phyloP scores from a whole-genome alignment of 2,797 vertebrate species.

The Neoniphon sammara region DNA sequence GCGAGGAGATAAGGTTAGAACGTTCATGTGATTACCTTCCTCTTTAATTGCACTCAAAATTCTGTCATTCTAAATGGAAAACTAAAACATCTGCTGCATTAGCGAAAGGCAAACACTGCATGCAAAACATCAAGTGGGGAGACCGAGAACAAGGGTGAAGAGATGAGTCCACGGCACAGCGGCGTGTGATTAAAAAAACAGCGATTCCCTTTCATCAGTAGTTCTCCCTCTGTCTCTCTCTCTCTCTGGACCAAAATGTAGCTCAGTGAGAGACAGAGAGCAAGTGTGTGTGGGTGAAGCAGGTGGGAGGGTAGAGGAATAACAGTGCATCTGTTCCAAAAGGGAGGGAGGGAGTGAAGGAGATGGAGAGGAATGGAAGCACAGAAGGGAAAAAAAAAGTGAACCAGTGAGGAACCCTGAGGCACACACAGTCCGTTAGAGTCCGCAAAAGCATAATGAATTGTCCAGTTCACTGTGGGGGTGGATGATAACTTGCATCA shows the following conservation, averaged over 20 bases:
- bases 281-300: constrained; percentile 75
- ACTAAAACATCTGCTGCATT: constrained; percentile 38
- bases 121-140: constrained; percentile 9
- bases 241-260: constrained; percentile 51
- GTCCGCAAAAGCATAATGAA: constrained; percentile 41
- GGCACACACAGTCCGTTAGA: constrained; percentile 33
- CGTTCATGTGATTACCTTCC: constrained; percentile 12
- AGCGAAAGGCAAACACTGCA: constrained; percentile 22
- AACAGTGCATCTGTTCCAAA: constrained; percentile 75
- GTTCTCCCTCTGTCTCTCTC: constrained; percentile 54
- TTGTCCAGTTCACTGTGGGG: constrained; percentile 43
- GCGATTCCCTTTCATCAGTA: constrained; percentile 60
- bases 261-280: constrained; percentile 65
- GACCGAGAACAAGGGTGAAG: constrained; percentile 23
- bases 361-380: constrained; percentile 41
- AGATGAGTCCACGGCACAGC: constrained; percentile 49
- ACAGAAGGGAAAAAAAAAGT: constrained; percentile 33
- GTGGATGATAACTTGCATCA: constrained; percentile 47
- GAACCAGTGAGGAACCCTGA: constrained; percentile 40
- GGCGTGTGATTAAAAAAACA: constrained; percentile 65
- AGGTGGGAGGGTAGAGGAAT: constrained; percentile 77
- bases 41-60: constrained; percentile 13
- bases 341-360: constrained; percentile 17
- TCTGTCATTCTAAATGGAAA: constrained; percentile 22
- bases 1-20: background rate